Conservation (phyloP, 2,888 invertebrate species). For the Sinopyrophorus schimmeli region DNA sequence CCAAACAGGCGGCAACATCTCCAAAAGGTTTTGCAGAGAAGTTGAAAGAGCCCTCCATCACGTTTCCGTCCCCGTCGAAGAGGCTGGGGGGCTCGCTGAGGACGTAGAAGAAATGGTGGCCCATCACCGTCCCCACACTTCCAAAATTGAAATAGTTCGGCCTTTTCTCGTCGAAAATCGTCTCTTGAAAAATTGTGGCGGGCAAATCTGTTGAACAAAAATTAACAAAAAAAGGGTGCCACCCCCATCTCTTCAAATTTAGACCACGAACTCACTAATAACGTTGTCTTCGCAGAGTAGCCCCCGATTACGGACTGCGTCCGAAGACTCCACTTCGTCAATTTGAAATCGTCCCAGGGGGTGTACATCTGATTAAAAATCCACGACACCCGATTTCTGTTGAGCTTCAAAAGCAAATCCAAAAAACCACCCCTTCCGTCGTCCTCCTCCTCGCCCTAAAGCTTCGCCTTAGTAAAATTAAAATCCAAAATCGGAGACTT, state of each 20-base stretch:
- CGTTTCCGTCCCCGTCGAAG: slow-evolving; percentile 10
- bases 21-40: slow-evolving; percentile 4
- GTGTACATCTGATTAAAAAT: slow-evolving; percentile 15
- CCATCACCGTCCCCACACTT: slow-evolving; percentile 83
- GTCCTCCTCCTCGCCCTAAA: not conserved
- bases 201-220: too few species aligned
- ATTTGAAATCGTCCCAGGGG: slow-evolving; percentile 6
- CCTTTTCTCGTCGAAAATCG: slow-evolving; percentile 80
- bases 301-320: slow-evolving; percentile 19
- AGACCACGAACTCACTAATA: slow-evolving; percentile 11
- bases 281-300: slow-evolving; percentile 18
- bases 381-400: slow-evolving; percentile 18
- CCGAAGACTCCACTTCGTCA: slow-evolving; percentile 16
- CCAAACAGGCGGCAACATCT: slow-evolving; percentile 9
- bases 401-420: slow-evolving; percentile 5
- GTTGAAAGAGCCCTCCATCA: slow-evolving; percentile 5
- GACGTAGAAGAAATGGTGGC: slow-evolving; percentile 86
- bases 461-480: too few species aligned
- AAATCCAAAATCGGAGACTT: too few species aligned
- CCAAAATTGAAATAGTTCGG: slow-evolving; percentile 88
- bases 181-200: slow-evolving; percentile 84
- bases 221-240: too few species aligned
- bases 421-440: slow-evolving; percentile 10
- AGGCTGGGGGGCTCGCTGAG: slow-evolving; percentile 56
- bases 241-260: not conserved